Conservation (phyloP, 2,797 vertebrate species). For the Melanotaenia maccullochi region DNA sequence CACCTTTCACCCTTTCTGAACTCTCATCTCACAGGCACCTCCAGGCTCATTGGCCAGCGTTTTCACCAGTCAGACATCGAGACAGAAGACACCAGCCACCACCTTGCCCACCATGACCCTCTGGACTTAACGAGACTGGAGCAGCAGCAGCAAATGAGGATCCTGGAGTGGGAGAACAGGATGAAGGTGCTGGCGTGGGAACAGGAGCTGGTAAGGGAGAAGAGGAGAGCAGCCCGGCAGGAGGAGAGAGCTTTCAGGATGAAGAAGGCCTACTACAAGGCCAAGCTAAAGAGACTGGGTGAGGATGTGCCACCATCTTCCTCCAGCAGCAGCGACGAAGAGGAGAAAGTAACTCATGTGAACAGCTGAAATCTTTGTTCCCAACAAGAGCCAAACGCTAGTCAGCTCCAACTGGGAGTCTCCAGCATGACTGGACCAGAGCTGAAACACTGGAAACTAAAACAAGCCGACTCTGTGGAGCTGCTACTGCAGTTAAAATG, state of each 20-base stretch:
- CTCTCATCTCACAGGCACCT: slow-evolving; percentile 46
- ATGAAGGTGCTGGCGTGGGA: slow-evolving; percentile 83
- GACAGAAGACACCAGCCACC: slow-evolving; percentile 30
- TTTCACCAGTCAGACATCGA: slow-evolving; percentile 21
- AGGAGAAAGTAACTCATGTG: slow-evolving; percentile 35
- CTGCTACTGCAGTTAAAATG: not conserved
- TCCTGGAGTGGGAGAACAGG: slow-evolving; percentile 82
- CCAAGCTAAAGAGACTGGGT: slow-evolving; percentile 80
- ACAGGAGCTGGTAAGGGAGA: slow-evolving; percentile 82
- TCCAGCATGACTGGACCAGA: not conserved
- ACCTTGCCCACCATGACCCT: slow-evolving; percentile 32
- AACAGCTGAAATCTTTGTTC: slow-evolving; percentile 33
- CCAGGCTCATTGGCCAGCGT: slow-evolving; percentile 44
- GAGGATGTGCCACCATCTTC: slow-evolving; percentile 65
- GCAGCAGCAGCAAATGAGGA: slow-evolving; percentile 83
- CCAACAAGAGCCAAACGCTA: not conserved
- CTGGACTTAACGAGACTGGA: slow-evolving; percentile 67
- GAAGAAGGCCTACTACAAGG: slow-evolving; percentile 83
- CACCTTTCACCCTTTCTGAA: not conserved
- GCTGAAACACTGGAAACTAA: not conserved
- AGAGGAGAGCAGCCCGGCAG: slow-evolving; percentile 74
- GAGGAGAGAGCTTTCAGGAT: slow-evolving; percentile 81
- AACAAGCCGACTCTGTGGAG: not conserved
- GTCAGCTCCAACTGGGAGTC: not conserved
- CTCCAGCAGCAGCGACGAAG: slow-evolving; percentile 75